phyloP scores from a whole-genome alignment of 2,113 vertebrate species.

The Upupa epops region DNA sequence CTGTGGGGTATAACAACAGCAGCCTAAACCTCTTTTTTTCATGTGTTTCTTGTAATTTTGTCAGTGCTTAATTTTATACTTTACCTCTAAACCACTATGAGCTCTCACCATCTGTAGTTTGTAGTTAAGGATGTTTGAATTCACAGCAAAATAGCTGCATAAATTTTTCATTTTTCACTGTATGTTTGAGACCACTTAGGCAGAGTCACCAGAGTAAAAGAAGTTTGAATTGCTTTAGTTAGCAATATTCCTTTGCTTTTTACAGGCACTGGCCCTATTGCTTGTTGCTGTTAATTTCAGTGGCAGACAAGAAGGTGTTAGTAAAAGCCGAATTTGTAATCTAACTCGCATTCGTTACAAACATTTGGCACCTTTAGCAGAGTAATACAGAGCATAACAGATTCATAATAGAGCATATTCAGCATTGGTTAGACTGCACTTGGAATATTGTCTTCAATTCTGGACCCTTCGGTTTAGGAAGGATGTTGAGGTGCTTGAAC shows the following conservation, averaged over 20 bases:
- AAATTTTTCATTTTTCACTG: constrained; percentile 6
- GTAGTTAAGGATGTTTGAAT: background rate
- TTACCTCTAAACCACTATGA: background rate
- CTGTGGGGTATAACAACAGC: background rate
- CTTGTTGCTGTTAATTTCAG: background rate
- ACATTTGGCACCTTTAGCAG: background rate
- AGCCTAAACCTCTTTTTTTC: background rate
- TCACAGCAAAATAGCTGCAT: background rate
- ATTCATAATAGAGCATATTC: too few relatives aligned
- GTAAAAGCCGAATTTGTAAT: background rate
- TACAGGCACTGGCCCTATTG: background rate
- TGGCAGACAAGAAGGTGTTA: background rate
- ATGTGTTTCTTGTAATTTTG: background rate
- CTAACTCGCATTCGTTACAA: background rate
- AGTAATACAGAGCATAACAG: background rate
- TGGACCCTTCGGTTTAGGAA: too few relatives aligned
- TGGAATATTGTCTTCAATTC: too few relatives aligned
- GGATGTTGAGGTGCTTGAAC: too few relatives aligned
- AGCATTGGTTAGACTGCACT: too few relatives aligned
- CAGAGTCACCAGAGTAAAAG: background rate
- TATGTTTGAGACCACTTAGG: background rate
- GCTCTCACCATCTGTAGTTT: background rate
- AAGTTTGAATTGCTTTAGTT: background rate
- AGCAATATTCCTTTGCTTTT: background rate
- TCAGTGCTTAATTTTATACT: background rate